A percentile compares a stretch with the other conserved stretches of the same genome.
Evolutionary conservation across 2,113 vertebrate species (phyloP).

Genomic region (Terrapene triunguis): DNA sequence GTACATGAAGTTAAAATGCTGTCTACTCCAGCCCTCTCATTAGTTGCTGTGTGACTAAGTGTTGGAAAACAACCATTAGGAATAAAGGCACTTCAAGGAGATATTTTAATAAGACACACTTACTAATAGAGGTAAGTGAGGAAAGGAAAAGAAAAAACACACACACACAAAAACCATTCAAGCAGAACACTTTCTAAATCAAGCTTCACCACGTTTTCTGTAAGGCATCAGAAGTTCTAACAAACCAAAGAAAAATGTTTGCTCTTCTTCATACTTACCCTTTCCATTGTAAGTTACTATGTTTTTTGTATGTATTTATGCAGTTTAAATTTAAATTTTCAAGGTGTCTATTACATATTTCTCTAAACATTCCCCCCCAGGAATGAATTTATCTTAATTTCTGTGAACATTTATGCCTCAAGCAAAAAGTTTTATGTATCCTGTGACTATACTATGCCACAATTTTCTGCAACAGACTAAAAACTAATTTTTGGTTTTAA

Average conservation of each 20-base stretch:
- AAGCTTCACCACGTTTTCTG: constrained; percentile 13
- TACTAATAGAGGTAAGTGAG: neutral
- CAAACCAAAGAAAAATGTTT: neutral
- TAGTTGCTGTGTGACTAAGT: neutral
- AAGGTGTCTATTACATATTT: too few relatives aligned
- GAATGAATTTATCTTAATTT: neutral
- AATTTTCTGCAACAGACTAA: neutral
- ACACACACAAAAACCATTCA: neutral
- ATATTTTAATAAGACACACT: constrained; percentile 16
- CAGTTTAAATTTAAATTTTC: neutral
- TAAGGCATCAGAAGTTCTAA: neutral
- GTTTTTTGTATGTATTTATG: neutral
- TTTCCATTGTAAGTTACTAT: neutral
- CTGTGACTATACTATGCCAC: neutral
- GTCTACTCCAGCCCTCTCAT: neutral
- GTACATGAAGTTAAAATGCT: neutral
- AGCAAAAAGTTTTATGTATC: neutral
- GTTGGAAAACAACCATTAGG: neutral
- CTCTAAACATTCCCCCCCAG: neutral
- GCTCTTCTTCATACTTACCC: neutral
- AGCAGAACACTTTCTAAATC: neutral
- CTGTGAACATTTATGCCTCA: neutral
- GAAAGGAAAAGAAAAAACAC: neutral
- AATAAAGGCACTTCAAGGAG: neutral
- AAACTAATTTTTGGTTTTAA: neutral